These are phyloP conservation scores for Cynopterus sphinx DNA, from an alignment of 2,797 vertebrate genomes.

Conservation along the genomic window DNA sequence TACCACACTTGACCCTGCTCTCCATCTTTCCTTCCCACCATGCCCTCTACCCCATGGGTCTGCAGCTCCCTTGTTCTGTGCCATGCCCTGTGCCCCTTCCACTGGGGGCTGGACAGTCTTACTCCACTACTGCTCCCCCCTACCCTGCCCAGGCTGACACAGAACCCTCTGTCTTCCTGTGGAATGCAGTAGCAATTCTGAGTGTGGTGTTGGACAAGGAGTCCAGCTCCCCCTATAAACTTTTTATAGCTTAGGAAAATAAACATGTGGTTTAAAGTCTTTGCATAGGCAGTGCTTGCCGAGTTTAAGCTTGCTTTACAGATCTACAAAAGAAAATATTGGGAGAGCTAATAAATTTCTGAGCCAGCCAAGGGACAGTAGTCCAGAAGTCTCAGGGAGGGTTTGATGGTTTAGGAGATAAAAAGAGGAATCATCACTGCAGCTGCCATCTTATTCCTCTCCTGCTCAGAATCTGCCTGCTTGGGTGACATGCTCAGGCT, in stretches of 20 bases:
- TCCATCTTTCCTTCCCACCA: background rate
- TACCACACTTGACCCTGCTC: background rate
- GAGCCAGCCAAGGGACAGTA: constrained; percentile 77
- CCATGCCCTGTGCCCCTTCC: constrained; percentile 77
- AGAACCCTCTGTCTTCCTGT: constrained; percentile 86
- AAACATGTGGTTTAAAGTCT: constrained; percentile 90
- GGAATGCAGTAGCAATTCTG: constrained; percentile 87
- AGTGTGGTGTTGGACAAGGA: constrained; percentile 86
- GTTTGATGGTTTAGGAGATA: constrained; percentile 76
- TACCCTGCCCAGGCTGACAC: constrained; percentile 80
- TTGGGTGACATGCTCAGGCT: background rate
- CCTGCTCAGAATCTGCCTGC: background rate
- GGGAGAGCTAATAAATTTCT: constrained; percentile 85
- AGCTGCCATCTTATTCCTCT: constrained; percentile 62
- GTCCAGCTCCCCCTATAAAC: constrained; percentile 88
- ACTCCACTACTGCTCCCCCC: constrained; percentile 80
- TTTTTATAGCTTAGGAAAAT: constrained; percentile 91
- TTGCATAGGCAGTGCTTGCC: constrained; percentile 83
- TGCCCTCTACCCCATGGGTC: background rate
- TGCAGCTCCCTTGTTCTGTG: background rate
- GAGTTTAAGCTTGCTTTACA: constrained; percentile 84
- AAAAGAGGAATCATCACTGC: constrained; percentile 70
- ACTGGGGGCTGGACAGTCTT: constrained; percentile 76
- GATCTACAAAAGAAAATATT: constrained; percentile 87
- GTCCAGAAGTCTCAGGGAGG: constrained; percentile 76